A percentile compares a stretch with the other conserved stretches of the same genome.
Evolutionary conservation across 2,888 invertebrate species (phyloP).

Genomic region (Coelopa pilipes): DNA sequence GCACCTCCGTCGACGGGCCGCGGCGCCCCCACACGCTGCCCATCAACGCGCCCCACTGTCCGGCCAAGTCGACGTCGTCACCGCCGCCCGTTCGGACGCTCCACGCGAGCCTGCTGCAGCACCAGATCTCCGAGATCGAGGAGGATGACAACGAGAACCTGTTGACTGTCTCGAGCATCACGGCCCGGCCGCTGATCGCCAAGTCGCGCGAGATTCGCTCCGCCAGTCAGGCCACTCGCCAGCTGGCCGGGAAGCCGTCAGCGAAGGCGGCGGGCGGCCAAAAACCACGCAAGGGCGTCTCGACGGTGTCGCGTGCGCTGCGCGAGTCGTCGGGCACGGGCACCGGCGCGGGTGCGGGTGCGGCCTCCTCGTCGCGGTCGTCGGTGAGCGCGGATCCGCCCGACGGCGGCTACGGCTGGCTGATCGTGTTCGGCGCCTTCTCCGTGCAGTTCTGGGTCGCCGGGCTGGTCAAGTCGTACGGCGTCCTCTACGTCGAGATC

Average conservation of each 20-base stretch:
- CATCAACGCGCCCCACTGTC: conserved; percentile 65
- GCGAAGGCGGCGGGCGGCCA: too few species aligned
- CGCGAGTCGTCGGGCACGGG: conserved; percentile 40
- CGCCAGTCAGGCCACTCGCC: conserved; percentile 51
- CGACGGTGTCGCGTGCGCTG: conserved; percentile 36
- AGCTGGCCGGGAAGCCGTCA: conserved; percentile 12
- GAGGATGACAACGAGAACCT: conserved; percentile 78
- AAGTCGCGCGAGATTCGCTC: conserved; percentile 73
- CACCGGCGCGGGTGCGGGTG: conserved; percentile 47
- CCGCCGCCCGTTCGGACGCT: conserved; percentile 59
- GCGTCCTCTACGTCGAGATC: conserved; percentile 82
- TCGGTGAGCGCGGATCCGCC: conserved; percentile 68
- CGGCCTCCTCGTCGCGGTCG: conserved; percentile 57
- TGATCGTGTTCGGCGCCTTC: conserved; percentile 81
- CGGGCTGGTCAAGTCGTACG: conserved; percentile 83
- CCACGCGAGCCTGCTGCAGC: conserved; percentile 66
- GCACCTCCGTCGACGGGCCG: conserved; percentile 43
- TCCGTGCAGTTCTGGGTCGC: conserved; percentile 86
- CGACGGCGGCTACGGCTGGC: conserved; percentile 83
- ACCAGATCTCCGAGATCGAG: conserved; percentile 69
- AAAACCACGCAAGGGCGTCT: too few species aligned
- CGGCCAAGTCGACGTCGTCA: conserved; percentile 53
- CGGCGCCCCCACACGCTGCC: conserved; percentile 68
- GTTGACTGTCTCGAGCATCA: conserved; percentile 78
- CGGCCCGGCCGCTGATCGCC: conserved; percentile 77